These are phyloP conservation scores for Margarornis squamiger DNA, from an alignment of 2,797 vertebrate species.

Conservation along the genomic window DNA sequence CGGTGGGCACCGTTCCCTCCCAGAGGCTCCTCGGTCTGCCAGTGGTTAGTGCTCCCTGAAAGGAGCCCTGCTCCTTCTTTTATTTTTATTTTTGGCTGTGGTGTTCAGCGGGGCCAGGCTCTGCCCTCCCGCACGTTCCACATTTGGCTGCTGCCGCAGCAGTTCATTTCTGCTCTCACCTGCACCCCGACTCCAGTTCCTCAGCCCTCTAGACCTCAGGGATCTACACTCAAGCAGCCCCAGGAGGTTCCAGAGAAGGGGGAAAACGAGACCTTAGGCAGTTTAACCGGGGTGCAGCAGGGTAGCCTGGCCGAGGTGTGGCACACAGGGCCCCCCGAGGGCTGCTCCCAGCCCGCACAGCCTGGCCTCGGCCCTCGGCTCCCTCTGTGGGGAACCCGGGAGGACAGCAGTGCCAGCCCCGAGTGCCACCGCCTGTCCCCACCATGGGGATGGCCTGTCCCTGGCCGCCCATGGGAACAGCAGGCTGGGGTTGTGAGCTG, in stretches of 20 bases:
- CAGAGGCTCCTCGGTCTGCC: not conserved
- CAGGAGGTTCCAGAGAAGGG: not conserved
- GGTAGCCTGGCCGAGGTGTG: not conserved
- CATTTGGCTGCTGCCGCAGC: accelerated
- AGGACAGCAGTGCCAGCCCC: too few species aligned
- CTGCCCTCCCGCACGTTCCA: not conserved
- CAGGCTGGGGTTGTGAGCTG: too few species aligned
- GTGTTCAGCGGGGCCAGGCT: not conserved
- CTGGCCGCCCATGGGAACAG: too few species aligned
- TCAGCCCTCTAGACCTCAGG: accelerated
- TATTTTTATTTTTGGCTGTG: not conserved
- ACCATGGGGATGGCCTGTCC: too few species aligned
- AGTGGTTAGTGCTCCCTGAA: not conserved
- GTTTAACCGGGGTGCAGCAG: too few species aligned
- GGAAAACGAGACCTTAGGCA: not conserved
- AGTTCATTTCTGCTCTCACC: not conserved
- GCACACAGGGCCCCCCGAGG: not conserved
- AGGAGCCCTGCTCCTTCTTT: not conserved
- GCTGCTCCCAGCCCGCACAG: accelerated
- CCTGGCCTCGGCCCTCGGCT: not conserved
- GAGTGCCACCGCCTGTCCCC: too few species aligned
- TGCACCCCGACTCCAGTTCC: accelerated
- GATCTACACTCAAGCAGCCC: accelerated
- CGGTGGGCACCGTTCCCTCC: not conserved
- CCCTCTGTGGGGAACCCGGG: not conserved